Conservation (phyloP, 2,113 vertebrate species). For the Scomber japonicus region DNA sequence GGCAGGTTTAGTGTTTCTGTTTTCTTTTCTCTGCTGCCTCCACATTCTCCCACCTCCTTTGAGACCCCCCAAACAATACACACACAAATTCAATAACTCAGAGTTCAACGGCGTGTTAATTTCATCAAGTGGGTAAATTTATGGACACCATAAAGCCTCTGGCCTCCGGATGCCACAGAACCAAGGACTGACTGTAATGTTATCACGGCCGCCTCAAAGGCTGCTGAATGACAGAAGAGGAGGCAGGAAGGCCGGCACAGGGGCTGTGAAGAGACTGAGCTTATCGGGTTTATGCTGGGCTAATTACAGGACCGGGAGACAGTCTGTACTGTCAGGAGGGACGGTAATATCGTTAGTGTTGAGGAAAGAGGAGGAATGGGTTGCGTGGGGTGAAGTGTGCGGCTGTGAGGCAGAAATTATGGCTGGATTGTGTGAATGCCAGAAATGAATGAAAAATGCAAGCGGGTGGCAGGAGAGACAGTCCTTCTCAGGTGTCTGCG, state of each 20-base stretch:
- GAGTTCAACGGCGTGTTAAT: slow-evolving; percentile 71
- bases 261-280: slow-evolving; percentile 37
- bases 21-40: slow-evolving; percentile 5
- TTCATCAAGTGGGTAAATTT: slow-evolving; percentile 73
- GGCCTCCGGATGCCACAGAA: slow-evolving; percentile 34
- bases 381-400: slow-evolving; percentile 29
- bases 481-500: slow-evolving; percentile 66
- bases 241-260: slow-evolving; percentile 29
- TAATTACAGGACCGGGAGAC: slow-evolving; percentile 68
- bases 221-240: slow-evolving; percentile 51
- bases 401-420: slow-evolving; percentile 46
- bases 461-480: slow-evolving; percentile 43
- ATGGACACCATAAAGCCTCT: slow-evolving; percentile 47
- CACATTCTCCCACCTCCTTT: slow-evolving; percentile 29
- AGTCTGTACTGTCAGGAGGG: slow-evolving; percentile 50
- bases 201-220: slow-evolving; percentile 59
- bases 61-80: slow-evolving; percentile 35
- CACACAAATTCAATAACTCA: slow-evolving; percentile 50
- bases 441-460: slow-evolving; percentile 70
- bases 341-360: slow-evolving; percentile 55
- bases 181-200: slow-evolving; percentile 48
- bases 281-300: slow-evolving; percentile 58
- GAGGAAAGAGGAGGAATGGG: slow-evolving; percentile 27
- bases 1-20: background rate
- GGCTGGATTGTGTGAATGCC: slow-evolving; percentile 51